phyloP scores from a whole-genome alignment of 2,113 vertebrate species.

The Reinhardtius hippoglossoides region DNA sequence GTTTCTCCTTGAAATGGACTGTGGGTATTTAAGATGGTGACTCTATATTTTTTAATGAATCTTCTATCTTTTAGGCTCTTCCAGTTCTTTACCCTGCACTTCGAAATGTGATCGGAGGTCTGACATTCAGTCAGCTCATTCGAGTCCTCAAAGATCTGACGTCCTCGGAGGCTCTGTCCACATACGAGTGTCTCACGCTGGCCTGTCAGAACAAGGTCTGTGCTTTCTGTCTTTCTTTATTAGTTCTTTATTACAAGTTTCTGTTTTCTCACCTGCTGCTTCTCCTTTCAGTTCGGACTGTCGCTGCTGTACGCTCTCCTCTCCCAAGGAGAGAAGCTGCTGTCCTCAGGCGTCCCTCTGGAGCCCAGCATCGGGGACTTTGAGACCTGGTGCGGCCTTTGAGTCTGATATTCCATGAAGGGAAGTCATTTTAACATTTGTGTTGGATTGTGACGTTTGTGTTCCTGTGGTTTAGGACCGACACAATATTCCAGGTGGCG shows the following conservation, averaged over 20 bases:
- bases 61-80: constrained; percentile 81
- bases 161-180: constrained; percentile 67
- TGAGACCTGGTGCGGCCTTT: constrained; percentile 84
- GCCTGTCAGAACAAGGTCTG: constrained; percentile 93
- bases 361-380: constrained; percentile 86
- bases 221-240: not conserved
- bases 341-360: constrained; percentile 85
- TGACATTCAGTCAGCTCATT: constrained; percentile 90
- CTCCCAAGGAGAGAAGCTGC: constrained; percentile 90
- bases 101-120: constrained; percentile 81
- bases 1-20: not conserved
- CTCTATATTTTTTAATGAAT: not conserved
- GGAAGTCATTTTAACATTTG: not conserved
- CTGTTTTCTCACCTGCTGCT: not conserved
- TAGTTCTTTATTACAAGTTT: not conserved
- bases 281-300: constrained; percentile 89
- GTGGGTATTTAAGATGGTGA: too few relatives aligned
- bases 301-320: constrained; percentile 93
- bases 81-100: constrained; percentile 88
- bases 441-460: not conserved
- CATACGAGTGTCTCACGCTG: constrained; percentile 77
- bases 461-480: constrained; percentile 81
- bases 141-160: constrained; percentile 86
- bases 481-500: constrained; percentile 90
- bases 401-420: not conserved